These are phyloP conservation scores for Fistularia tabacaria DNA, from an alignment of 2,797 vertebrate species.

Conservation along the genomic window DNA sequence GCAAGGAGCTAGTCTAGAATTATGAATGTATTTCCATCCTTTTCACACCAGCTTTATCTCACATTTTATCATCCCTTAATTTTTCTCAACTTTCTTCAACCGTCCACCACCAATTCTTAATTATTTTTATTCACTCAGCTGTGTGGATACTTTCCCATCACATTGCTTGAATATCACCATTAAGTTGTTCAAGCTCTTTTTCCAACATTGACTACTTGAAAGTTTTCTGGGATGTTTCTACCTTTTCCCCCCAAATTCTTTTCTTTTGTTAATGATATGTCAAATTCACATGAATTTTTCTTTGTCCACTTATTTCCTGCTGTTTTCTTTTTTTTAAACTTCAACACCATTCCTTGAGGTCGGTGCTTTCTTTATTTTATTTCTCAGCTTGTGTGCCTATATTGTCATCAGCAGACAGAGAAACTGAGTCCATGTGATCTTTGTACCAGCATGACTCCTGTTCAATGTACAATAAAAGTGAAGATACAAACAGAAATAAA, in stretches of 20 bases:
- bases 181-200: neutral
- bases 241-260: conserved; percentile 1
- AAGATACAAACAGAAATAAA: conserved; percentile 53
- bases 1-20: too few species aligned
- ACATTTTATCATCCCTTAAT: conserved; percentile 9
- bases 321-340: conserved; percentile 6
- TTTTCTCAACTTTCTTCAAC: conserved; percentile 5
- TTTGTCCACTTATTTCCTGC: conserved; percentile 11
- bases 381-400: conserved; percentile 34
- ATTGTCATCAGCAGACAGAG: conserved; percentile 38
- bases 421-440: conserved; percentile 42
- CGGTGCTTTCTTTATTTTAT: conserved; percentile 8
- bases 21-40: neutral
- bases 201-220: neutral
- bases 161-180: neutral
- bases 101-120: conserved; percentile 8
- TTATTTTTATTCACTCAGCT: neutral
- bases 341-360: neutral
- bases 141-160: conserved; percentile 5
- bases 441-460: conserved; percentile 39
- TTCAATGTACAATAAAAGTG: conserved; percentile 56
- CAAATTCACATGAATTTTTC: neutral
- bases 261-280: conserved; percentile 10
- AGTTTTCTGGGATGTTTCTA: neutral
- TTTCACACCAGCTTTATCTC: neutral